Evolutionary conservation across 2,888 invertebrate genomes (phyloP), one percentile per base, ranked within the genome.

Genomic region (Drosophila robusta): DNA sequence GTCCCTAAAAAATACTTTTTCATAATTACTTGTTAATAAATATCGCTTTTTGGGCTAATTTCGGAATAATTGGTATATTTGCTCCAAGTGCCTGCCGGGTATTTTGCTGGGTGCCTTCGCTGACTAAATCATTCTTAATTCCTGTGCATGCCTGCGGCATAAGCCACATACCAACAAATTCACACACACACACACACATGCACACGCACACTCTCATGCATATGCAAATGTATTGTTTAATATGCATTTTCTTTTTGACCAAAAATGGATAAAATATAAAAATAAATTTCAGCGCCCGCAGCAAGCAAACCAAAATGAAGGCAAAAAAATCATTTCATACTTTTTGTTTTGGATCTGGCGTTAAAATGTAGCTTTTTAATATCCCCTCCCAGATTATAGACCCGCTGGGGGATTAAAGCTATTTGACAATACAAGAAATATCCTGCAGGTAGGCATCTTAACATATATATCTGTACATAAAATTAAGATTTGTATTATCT

Each of bases 241-340:
- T 49, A 68, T 72, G 64, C 46, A 58, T 45, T 70, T 69, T 66
- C 46, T 39, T 54, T 65, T 50, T 36, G 39, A 34, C n/a, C 50
- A 4, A 49, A 55, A 63, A 51, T 36, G 26, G 9, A 44, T 36
- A 50, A 51, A 46, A 38, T 45, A 36, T 6, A 34, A 66, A 56
- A 56, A 46, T 51, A 46, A 16, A 51, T 18, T 46, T 18, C 46
- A 57, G 18, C 9, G 47, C 24, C 44, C 32, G 38, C 9, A 49
- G 66, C 12, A 26, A 26, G n/a, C 8, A 32, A 44, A 45, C 39
- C 52, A 47, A 4, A 26, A n/a, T 29, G 29, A 18, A 18, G 29
- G 29, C 45, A 29, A 29, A 29, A 29, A 29, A 65, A 46, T 56
- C 41, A 16, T 58, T 42, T 38, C 14, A 29, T 51, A 46, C 34